These are phyloP conservation scores for human (Homo sapiens) DNA, from an alignment of 2,113 vertebrate species.

Conservation along the genomic window GRCh38 chr5:9916001-9916500, in stretches of 20 bases:
- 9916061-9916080: too few species aligned
- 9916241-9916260: fast-evolving
- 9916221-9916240: fast-evolving
- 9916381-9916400: background rate
- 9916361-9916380: background rate
- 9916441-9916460: fast-evolving
- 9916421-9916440: fast-evolving
- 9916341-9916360: too few species aligned
- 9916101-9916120: too few species aligned
- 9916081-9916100: too few species aligned
- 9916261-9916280: background rate
- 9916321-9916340: background rate
- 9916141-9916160: too few species aligned
- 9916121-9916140: background rate
- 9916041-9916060: too few species aligned
- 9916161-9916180: background rate
- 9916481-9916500: background rate
- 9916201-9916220: background rate
- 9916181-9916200: background rate
- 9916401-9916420: background rate
- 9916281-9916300: background rate
- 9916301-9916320: background rate
- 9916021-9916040: too few species aligned
- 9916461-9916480: background rate
- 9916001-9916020: too few species aligned